These are phyloP conservation scores for Tetrao urogallus DNA, from an alignment of 2,113 vertebrate species.

Conservation along the genomic window DNA sequence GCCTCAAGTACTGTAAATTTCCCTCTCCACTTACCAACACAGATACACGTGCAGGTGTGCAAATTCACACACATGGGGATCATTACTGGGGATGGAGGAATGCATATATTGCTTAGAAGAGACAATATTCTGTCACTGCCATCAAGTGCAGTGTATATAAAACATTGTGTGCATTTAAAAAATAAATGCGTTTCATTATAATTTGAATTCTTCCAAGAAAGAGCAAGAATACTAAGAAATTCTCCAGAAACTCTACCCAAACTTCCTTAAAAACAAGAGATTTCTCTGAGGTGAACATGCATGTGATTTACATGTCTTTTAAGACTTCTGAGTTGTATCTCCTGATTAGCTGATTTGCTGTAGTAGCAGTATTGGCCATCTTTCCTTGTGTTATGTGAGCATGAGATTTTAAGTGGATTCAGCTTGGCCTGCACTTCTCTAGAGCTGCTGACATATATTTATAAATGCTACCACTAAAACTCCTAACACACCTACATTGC, in stretches of 20 bases:
- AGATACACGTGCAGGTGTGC: background rate
- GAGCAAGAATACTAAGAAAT: background rate
- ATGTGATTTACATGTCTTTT: background rate
- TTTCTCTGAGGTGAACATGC: background rate
- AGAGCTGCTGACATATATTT: background rate
- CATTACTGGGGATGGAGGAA: background rate
- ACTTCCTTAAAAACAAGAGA: background rate
- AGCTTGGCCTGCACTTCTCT: background rate
- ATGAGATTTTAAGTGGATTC: background rate
- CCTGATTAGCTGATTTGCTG: background rate
- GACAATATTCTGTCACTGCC: background rate
- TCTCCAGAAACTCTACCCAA: background rate
- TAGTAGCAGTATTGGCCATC: background rate
- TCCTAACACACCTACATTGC: background rate
- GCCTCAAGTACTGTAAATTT: background rate
- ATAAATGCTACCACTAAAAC: background rate
- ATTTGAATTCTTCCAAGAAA: background rate
- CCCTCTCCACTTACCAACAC: background rate
- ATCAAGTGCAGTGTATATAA: background rate
- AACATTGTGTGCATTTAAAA: background rate
- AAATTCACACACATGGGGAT: background rate
- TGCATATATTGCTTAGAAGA: background rate
- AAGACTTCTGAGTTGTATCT: background rate
- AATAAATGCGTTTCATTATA: background rate
- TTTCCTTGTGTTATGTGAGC: background rate